phyloP scores from a whole-genome alignment of 2,113 vertebrate genomes.

The Microcebus jonahi region DNA sequence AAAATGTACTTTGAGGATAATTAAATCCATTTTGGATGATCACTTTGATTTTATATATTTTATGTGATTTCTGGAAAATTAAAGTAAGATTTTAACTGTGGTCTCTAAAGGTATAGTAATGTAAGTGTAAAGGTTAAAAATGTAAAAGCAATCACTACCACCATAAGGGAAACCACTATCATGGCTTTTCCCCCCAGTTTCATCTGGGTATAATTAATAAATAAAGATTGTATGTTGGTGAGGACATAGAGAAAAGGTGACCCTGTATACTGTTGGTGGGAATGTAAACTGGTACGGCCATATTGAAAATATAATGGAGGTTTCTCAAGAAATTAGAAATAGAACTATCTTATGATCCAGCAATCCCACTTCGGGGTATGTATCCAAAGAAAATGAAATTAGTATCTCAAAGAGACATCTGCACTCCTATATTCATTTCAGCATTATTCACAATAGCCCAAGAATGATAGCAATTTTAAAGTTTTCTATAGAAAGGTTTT shows the following conservation, averaged over 20 bases:
- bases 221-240: neutral
- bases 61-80: neutral
- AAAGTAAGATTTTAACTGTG: neutral
- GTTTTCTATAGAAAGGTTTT: neutral
- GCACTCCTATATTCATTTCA: neutral
- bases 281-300: neutral
- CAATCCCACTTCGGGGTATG: neutral
- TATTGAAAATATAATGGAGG: neutral
- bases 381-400: neutral
- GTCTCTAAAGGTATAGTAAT: neutral
- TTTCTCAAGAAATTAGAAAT: neutral
- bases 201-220: neutral
- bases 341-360: neutral
- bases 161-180: neutral
- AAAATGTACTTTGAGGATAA: neutral
- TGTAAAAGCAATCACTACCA: neutral
- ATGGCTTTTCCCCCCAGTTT: neutral
- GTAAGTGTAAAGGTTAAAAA: neutral
- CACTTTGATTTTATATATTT: neutral
- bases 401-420: neutral
- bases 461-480: neutral
- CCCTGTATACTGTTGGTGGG: neutral
- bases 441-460: neutral
- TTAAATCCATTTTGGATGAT: neutral
- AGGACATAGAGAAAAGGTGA: neutral